Conservation (phyloP, 2,113 vertebrate species). For the Antigone vipio region DNA sequence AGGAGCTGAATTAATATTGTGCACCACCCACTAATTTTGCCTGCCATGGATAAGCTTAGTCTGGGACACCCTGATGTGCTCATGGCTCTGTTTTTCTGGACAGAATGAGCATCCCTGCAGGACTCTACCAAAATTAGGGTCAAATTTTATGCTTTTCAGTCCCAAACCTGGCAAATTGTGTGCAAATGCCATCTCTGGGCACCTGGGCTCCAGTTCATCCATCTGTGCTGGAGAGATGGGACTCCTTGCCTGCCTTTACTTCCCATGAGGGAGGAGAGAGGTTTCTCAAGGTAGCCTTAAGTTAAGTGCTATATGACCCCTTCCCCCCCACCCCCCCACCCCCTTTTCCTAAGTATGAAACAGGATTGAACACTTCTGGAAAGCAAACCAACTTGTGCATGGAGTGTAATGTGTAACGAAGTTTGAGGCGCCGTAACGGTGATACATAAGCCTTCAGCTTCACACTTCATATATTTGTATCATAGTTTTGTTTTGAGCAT, state of each 20-base stretch:
- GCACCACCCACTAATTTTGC: slow-evolving; percentile 6
- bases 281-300: background rate
- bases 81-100: background rate
- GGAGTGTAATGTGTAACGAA: background rate
- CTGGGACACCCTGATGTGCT: background rate
- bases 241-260: background rate
- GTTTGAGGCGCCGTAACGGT: background rate
- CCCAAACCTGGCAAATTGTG: background rate
- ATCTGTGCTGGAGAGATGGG: background rate
- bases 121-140: background rate
- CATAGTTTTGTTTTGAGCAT: background rate
- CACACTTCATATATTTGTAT: background rate
- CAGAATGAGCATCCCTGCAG: background rate
- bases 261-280: background rate
- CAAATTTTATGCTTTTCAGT: background rate
- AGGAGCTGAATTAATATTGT: slow-evolving; percentile 14
- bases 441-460: background rate
- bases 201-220: background rate
- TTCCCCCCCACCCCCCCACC: rapidly evolving
- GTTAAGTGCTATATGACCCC: background rate
- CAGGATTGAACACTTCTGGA: background rate
- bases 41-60: background rate
- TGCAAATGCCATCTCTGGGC: background rate
- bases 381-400: background rate
- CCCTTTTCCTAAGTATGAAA: background rate